Conservation (phyloP, 2,797 vertebrate genomes). For the Sciurus vulgaris region DNA sequence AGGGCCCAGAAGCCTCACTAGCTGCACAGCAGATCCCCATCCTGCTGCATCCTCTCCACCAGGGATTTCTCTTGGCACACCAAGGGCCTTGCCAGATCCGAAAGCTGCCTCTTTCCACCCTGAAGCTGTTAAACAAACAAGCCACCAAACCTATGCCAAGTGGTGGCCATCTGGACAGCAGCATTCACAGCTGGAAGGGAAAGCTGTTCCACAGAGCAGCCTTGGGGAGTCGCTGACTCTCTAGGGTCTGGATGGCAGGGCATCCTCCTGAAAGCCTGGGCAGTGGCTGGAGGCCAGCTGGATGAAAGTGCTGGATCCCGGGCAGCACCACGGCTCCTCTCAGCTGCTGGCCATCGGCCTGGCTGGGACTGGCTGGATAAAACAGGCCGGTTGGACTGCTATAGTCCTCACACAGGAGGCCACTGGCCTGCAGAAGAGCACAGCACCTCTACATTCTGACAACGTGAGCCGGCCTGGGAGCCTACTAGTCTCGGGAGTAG, state of each 20-base stretch:
- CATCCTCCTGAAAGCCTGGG: not conserved
- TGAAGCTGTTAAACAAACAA: not conserved
- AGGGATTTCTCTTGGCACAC: not conserved
- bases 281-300: not conserved
- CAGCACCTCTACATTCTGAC: fast-evolving
- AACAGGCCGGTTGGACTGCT: not conserved
- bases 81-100: not conserved
- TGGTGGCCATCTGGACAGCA: not conserved
- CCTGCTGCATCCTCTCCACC: fast-evolving
- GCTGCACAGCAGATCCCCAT: not conserved
- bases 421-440: not conserved
- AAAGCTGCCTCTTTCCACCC: constrained; percentile 13
- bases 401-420: not conserved
- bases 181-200: not conserved
- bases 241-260: fast-evolving
- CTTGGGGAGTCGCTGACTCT: not conserved
- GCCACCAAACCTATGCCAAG: not conserved
- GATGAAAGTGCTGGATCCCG: not conserved
- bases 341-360: not conserved
- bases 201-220: fast-evolving
- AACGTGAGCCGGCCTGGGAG: not conserved
- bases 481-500: not conserved
- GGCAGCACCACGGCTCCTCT: not conserved
- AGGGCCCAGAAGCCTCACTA: not conserved
- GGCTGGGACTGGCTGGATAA: fast-evolving